Base-by-base conservation (phyloP, 2,888 invertebrate species). In the Macropis europaea region DNA sequence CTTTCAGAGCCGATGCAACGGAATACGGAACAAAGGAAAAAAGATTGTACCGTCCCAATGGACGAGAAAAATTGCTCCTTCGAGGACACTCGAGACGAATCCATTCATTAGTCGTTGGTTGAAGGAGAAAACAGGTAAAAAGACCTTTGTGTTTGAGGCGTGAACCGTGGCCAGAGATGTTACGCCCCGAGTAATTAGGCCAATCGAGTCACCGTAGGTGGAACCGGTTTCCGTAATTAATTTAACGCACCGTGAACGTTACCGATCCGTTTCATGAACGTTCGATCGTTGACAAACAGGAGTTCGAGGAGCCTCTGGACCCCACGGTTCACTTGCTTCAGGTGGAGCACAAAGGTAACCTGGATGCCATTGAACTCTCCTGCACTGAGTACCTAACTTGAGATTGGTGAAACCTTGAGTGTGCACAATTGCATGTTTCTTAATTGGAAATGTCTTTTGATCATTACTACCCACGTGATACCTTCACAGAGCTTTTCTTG, bases 241-340 rank as follows among this genome's bases (percentile, higher is more conserved):
- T 53, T 57, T 68, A 73, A 62, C 81, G 67, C 61, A 77, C 80
- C 83, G 68, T 82, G 80, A 80, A 82, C 63, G 71, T 62, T 64
- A 43, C 53, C 66, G 64, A 70, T 76, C 75, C 70, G 47, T 79
- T 68, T 66, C 68, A 32, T 63, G 61, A 53, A 77, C 74, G 70
- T 57, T 77, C 68, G 75, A 50, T 73, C 66, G 78, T 81, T 81
- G 86, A 82, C 77, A 81, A 86, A 82, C 82, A 77, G 74, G 43
- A 54, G 69, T 28, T 52, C 7, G 1, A 7, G 32, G 11, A 17
- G 6, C 0, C 26, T 2, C 1, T 9, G 1, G 0, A 7, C n/a
- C 6, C 19, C n/a, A n/a, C n/a, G n/a, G n/a, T n/a, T n/a, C n/a
- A n/a, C n/a, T n/a, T n/a, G n/a, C n/a, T n/a, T n/a, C n/a, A n/a